Conservation (phyloP, 2,797 vertebrate genomes). For the Ataeniobius toweri region DNA sequence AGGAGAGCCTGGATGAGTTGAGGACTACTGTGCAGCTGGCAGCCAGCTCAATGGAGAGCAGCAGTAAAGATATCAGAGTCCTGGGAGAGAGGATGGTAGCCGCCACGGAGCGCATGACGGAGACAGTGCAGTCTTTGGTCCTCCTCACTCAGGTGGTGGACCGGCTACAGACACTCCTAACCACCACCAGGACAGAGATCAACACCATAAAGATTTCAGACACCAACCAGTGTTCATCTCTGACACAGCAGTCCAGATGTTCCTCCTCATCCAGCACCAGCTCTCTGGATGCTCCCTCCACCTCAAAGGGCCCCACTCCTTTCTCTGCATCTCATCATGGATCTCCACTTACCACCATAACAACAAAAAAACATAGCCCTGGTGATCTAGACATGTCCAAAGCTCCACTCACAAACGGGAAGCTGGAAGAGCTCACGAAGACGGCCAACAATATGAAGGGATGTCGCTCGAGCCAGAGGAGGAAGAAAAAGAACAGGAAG, state of each 20-base stretch:
- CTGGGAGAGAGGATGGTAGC: conserved; percentile 72
- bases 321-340: conserved; percentile 29
- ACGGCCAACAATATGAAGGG: conserved; percentile 17
- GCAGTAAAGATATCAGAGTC: conserved; percentile 68
- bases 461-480: conserved; percentile 36
- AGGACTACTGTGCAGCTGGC: conserved; percentile 63
- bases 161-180: conserved; percentile 65
- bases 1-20: conserved; percentile 75
- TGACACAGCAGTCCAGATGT: conserved; percentile 36
- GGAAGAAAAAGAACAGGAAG: conserved; percentile 67
- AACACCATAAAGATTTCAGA: background rate
- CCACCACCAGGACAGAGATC: conserved; percentile 22
- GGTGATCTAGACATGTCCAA: background rate
- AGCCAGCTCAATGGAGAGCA: conserved; percentile 71
- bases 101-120: conserved; percentile 66
- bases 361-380: conserved; percentile 10
- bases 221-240: conserved; percentile 17
- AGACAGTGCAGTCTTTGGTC: conserved; percentile 67
- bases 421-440: background rate
- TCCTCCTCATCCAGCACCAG: conserved; percentile 57
- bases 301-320: conserved; percentile 38
- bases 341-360: conserved; percentile 24
- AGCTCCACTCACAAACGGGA: conserved; percentile 55
- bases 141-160: conserved; percentile 73
- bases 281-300: conserved; percentile 50